Base-by-base conservation (phyloP, 64 coral and sea anemone species). In the Pachyseris speciosa region DNA sequence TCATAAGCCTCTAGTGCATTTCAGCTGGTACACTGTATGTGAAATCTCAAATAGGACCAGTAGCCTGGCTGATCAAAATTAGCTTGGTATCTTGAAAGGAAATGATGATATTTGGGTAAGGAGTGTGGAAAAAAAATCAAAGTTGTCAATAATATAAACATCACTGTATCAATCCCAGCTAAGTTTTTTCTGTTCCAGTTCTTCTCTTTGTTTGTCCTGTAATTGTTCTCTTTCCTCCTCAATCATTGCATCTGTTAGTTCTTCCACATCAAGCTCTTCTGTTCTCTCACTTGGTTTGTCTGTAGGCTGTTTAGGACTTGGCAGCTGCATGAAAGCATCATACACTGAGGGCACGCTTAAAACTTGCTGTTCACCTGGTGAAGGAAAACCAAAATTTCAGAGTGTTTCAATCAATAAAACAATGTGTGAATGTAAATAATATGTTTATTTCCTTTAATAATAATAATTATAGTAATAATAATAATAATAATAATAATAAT, bases 171-270 rank as follows among this genome's bases (percentile, higher is more conserved):
- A 86, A 52, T 68, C 91, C 91, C 91, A 93, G 36, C 63, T 86
- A 22, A 93, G 73, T 87, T 88, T 93, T 13, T 69, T 58, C 22
- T 93, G 83, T 45, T 87, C 91, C 0, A 88, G 33, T 43, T 93
- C 91, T 22, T 93, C 44, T 77, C 77, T 64, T 26, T 93, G 74
- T n/a, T 60, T 74, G 67, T 93, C 73, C n/a, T 93, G 73, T 36
- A 69, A 48, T 19, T 90, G 88, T 70, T 81, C 88, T 37, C 30
- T 60, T 34, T 64, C 64, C 36, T 75, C 64, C n/a, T 87, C 91
- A 38, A 50, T 47, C 17, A 42, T 68, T 38, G 41, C 19, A 13
- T 72, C 43, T 13, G 42, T 43, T 25, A 88, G 31, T 37, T 87
- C 91, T 37, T 87, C 91, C 60, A 87, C 73, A 33, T 52, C 73